Percentiles rank a stretch among this genome's conserved stretches.
These are phyloP conservation scores for Sebastes steindachneri DNA, from an alignment of 2,797 vertebrate genomes.

Conservation along the genomic window DNA sequence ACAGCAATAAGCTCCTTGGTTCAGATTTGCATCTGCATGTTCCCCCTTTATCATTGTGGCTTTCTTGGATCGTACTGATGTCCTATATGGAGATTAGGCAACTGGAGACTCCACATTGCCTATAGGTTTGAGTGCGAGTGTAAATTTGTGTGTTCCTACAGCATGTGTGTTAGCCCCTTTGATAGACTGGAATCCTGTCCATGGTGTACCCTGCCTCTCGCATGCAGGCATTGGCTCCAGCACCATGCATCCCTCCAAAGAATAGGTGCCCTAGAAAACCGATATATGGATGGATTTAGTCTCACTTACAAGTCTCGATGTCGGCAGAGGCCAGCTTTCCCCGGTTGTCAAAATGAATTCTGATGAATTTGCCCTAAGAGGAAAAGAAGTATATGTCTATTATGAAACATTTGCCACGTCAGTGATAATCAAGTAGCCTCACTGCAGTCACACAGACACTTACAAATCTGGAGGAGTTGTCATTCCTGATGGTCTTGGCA, in stretches of 20 bases:
- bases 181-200: neutral
- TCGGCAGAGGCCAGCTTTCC: constrained; percentile 92
- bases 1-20: neutral
- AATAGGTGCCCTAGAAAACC: neutral
- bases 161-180: neutral
- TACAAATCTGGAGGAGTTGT: constrained; percentile 92
- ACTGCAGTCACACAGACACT: constrained; percentile 60
- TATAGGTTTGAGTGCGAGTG: neutral
- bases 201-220: neutral
- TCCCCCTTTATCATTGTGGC: neutral
- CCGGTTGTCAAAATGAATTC: constrained; percentile 91
- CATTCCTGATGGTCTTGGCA: constrained; percentile 90
- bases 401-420: neutral
- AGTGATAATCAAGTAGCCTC: neutral
- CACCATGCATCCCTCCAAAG: neutral
- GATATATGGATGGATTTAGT: neutral
- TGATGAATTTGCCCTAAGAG: constrained; percentile 91
- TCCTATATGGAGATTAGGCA: neutral
- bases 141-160: neutral
- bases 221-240: neutral
- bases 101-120: neutral
- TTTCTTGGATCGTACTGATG: neutral
- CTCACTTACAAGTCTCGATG: constrained; percentile 91
- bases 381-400: neutral
- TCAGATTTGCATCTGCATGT: neutral